Base-by-base conservation (phyloP, 1,140 invertebrate species). In the Cotesia glomerata region DNA sequence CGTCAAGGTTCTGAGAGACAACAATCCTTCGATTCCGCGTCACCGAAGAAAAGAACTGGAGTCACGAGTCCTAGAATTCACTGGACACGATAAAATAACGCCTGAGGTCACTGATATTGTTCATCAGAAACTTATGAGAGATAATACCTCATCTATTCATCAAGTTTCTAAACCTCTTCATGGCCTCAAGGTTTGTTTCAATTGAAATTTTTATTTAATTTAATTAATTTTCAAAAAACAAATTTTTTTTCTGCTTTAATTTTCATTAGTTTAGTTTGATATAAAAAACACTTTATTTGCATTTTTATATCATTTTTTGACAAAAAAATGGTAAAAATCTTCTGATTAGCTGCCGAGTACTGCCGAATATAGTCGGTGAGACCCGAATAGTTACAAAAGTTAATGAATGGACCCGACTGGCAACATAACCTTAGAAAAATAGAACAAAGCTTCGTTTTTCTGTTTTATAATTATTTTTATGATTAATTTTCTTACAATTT, bases 1-100 rank as follows among this genome's bases (percentile, higher is more conserved):
- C 5, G 92, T 91, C 0, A 91, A 91, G 77, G 92, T 93, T 0
- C 82, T 94, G 0, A 81, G 88, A 4, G 80, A 88, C 56, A 76
- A 84, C 0, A 77, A 5, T n/a, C 34, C 26, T 3, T 26, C 80
- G 11, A 88, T 94, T 66, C 92, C 93, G 0, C 80, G 81, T 0
- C 74, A 77, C 3, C 88, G 91, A 54, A 84, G 86, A 4, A 79
- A 82, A 9, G 86, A 91, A 76, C 77, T 92, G 34, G 85, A 89
- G 69, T 62, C 76, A 4, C 81, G 85, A 1, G 62, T 93, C 39
- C 74, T 88, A 8, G 80, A 89, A 56, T 90, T 84, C 75, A 84
- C 84, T 2, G 80, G 87, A 0, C 79, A 84, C 63, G 76, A 0
- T 80, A 86, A 66, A 74, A 91, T 32, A 89, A 88, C 0, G 73